Evolutionary conservation across 2,888 invertebrate species (phyloP).

Genomic region (Latheticus oryzae): DNA sequence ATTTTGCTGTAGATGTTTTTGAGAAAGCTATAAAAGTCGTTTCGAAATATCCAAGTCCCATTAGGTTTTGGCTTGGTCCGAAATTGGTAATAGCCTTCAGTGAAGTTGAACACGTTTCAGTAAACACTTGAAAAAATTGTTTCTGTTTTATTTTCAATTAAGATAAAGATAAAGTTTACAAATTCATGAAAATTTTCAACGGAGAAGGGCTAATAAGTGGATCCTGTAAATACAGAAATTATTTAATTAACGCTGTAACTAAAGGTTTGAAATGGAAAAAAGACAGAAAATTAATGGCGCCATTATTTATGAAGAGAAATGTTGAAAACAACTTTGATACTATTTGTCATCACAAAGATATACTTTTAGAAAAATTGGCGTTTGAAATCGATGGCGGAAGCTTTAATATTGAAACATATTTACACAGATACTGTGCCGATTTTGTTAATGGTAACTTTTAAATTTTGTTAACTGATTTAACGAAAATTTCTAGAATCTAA

Average conservation of each 20-base stretch:
- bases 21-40: slow-evolving; percentile 39
- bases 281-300: slow-evolving; percentile 49
- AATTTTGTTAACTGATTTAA: slow-evolving; percentile 2
- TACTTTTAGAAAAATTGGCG: slow-evolving; percentile 32
- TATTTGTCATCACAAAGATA: slow-evolving; percentile 46
- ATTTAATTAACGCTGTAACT: too few species aligned
- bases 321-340: slow-evolving; percentile 44
- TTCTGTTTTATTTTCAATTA: slow-evolving; percentile 1
- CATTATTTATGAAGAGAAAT: slow-evolving; percentile 48
- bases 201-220: slow-evolving; percentile 51
- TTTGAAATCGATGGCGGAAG: slow-evolving; percentile 41
- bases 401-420: slow-evolving; percentile 46
- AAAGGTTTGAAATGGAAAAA: slow-evolving; percentile 52
- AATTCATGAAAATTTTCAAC: slow-evolving; percentile 47
- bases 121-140: slow-evolving; percentile 28
- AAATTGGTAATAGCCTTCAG: slow-evolving; percentile 47
- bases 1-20: slow-evolving; percentile 49
- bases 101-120: slow-evolving; percentile 49
- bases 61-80: slow-evolving; percentile 51
- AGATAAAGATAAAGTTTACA: slow-evolving; percentile 50
- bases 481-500: slow-evolving; percentile 45
- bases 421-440: slow-evolving; percentile 49
- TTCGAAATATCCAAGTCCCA: slow-evolving; percentile 45
- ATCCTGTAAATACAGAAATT: slow-evolving; percentile 45
- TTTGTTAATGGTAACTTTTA: slow-evolving; percentile 47